phyloP scores from a whole-genome alignment of 2,113 vertebrate species.

The Athene noctua region DNA sequence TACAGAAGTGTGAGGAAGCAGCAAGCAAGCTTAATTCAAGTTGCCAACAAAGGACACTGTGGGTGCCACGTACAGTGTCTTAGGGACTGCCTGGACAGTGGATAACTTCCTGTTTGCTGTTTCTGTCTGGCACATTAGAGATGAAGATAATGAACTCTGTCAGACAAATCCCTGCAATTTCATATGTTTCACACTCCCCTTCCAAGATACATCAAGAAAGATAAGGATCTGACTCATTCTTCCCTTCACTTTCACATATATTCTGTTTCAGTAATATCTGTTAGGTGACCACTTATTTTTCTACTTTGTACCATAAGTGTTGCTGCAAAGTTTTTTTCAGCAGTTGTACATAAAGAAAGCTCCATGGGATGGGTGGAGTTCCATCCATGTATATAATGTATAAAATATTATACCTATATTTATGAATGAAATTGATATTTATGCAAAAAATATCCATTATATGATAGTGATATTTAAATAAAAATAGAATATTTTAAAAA shows the following conservation, averaged over 20 bases:
- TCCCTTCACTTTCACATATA: background rate
- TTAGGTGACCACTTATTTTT: background rate
- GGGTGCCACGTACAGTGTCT: background rate
- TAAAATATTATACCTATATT: background rate
- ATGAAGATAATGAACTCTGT: background rate
- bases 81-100: background rate
- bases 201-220: background rate
- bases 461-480: background rate
- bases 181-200: background rate
- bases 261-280: background rate
- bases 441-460: background rate
- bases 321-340: background rate
- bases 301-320: background rate
- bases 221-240: background rate
- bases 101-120: background rate
- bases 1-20: background rate
- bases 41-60: background rate
- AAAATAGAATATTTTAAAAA: background rate
- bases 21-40: background rate
- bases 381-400: background rate
- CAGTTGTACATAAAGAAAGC: background rate
- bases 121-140: slow-evolving; percentile 6
- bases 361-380: background rate
- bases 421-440: background rate
- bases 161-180: background rate